Evolutionary conservation across 2,888 invertebrate genomes (phyloP), one percentile per base, ranked within the genome.

Genomic region (Mythimna loreyi): DNA sequence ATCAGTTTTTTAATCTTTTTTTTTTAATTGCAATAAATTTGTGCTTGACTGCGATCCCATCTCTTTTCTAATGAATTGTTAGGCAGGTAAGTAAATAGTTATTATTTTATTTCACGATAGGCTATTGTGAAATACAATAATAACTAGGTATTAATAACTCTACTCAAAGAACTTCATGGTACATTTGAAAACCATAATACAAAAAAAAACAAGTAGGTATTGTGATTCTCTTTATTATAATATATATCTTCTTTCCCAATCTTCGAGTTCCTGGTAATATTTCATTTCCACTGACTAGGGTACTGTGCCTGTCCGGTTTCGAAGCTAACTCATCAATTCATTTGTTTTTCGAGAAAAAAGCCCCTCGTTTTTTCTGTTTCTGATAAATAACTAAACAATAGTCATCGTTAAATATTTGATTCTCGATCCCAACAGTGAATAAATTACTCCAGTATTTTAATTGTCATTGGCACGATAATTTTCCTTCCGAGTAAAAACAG

Each of bases 271-370:
- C 19, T 25, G 62, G 56, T 50, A 52, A 71, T 59, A 75, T 62
- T 76, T 71, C 50, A 76, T 60, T 59, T 61, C 21, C 47, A 60
- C 19, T 30, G 30, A 60, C 58, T 49, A 45, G 40, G 23, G 36
- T 9, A 19, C 45, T 30, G 28, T 70, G 49, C 33, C 47, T 57
- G 78, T 67, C 63, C 28, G 28, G 19, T 58, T 33, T 25, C 19
- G 50, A 76, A 76, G 62, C 30, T 9, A 62, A 55, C 33, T 61
- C 53, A 62, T 62, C 58, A 76, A 75, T 75, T 71, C 2, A 58
- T 59, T 75, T 49, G 33, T 61, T 43, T 63, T 69, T 61, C 2
- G 52, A 47, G 49, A 21, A 23, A n/a, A 49, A 70, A 55, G 28
- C 13, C 6, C 16, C 25, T 58, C 45, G 30, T 25, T 43, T 61